Evolutionary conservation across 1,140 invertebrate genomes (phyloP), one percentile per base, ranked within the genome.

Genomic region (Tyrophagus putrescentiae): DNA sequence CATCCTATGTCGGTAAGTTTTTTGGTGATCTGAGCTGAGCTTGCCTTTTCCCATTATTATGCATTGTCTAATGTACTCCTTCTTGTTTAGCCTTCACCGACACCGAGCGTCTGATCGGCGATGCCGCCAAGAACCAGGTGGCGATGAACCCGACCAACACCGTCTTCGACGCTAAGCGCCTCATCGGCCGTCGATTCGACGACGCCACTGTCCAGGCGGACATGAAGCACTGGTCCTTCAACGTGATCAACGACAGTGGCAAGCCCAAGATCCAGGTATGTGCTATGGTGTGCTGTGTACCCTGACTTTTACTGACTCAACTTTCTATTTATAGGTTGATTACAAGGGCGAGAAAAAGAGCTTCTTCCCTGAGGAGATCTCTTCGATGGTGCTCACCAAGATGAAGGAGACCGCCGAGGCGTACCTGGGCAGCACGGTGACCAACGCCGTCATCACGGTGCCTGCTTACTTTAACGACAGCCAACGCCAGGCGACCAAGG

Each of bases 71-170:
- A n/a, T n/a, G n/a, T n/a, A n/a, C n/a, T n/a, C 93, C 93, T 56
- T 90, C 86, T 61, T 96, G 95, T 79, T 92, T 97, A 44, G 91
- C 91, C 60, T 96, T 97, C 77, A 95, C 89, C 53, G 92, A 96
- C 69, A 91, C 85, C 4, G 92, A 96, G 73, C 84, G 92, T 74
- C 81, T 96, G 65, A 93, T 96, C 72, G 92, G 92, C 60, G 92
- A 96, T 79, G 89, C 91, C 61, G 92, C 92, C 66, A 96, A 96
- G 73, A 95, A 95, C 72, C 78, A 80, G 65, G 76, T 76, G 9
- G 76, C 77, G 50, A 73, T 77, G 71, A 79, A 68, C 50, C 76
- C 76, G 28, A 64, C 66, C 39, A 78, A 77, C 67, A 77, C 75
- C 16, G 65, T 72, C 57, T 69, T 67, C 65, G 66, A 78, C 62